A percentile compares a stretch with the other conserved stretches of the same genome.
phyloP scores from a whole-genome alignment of 2,888 invertebrate species.

The Phengaris alcon region DNA sequence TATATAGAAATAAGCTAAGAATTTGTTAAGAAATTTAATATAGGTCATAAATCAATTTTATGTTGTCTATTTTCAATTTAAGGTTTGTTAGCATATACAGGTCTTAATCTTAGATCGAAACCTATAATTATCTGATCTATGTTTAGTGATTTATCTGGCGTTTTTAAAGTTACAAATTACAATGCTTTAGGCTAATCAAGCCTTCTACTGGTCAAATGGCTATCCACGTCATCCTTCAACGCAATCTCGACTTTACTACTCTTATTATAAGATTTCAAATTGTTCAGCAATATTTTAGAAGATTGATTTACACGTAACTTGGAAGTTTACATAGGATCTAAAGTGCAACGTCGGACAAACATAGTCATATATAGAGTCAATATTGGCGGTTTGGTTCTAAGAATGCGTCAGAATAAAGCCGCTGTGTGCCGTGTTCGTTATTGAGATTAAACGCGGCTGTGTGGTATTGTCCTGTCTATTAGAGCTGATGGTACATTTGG shows the following conservation, averaged over 20 bases:
- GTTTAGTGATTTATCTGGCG: constrained; percentile 41
- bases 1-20: neutral
- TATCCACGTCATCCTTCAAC: constrained; percentile 64
- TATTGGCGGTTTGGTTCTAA: constrained; percentile 71
- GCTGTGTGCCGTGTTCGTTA: constrained; percentile 75
- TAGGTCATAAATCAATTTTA: neutral
- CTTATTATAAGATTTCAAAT: constrained; percentile 43
- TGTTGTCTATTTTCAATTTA: neutral
- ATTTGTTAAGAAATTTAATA: neutral
- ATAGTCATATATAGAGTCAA: constrained; percentile 72
- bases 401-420: constrained; percentile 73
- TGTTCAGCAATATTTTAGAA: constrained; percentile 33
- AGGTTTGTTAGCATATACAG: neutral
- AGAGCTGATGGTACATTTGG: neutral
- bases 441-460: constrained; percentile 60
- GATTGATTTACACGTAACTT: constrained; percentile 59
- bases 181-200: constrained; percentile 68
- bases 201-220: constrained; percentile 72
- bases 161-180: constrained; percentile 60
- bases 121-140: constrained; percentile 7
- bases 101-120: constrained; percentile 9
- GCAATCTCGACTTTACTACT: constrained; percentile 43
- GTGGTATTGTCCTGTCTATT: constrained; percentile 15
- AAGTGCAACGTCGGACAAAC: constrained; percentile 77
- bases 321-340: constrained; percentile 74